These are phyloP conservation scores for Zingel zingel DNA, from an alignment of 2,113 vertebrate species.

Conservation along the genomic window DNA sequence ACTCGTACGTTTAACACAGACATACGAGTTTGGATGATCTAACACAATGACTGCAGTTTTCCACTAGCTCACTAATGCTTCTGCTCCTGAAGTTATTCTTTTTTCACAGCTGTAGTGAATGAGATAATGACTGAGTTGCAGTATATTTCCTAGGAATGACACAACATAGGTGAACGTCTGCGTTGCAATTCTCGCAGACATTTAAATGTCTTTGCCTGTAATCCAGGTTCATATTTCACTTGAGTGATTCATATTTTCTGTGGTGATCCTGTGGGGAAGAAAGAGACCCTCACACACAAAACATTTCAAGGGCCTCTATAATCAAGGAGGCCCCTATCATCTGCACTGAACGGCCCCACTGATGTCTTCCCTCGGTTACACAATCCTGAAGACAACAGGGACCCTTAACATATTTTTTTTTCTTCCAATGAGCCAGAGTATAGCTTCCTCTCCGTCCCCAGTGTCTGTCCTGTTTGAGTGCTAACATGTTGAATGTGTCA, in stretches of 20 bases:
- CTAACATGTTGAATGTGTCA: neutral
- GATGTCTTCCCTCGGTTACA: slow-evolving; percentile 48
- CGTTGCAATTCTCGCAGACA: slow-evolving; percentile 21
- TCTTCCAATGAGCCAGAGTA: slow-evolving; percentile 23
- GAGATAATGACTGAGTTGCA: slow-evolving; percentile 27
- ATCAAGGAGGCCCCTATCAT: slow-evolving; percentile 49
- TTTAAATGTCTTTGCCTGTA: slow-evolving; percentile 32
- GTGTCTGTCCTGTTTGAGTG: neutral
- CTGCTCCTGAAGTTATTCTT: slow-evolving; percentile 23
- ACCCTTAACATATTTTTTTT: slow-evolving; percentile 26
- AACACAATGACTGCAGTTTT: slow-evolving; percentile 59
- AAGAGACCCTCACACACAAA: slow-evolving; percentile 34
- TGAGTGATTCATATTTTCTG: slow-evolving; percentile 53
- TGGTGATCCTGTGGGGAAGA: slow-evolving; percentile 20
- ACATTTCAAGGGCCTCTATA: slow-evolving; percentile 41
- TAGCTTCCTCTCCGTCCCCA: slow-evolving; percentile 1
- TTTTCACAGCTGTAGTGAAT: slow-evolving; percentile 34
- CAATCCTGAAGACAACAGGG: slow-evolving; percentile 30
- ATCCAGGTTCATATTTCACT: slow-evolving; percentile 36
- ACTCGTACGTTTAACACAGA: slow-evolving; percentile 16
- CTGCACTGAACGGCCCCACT: slow-evolving; percentile 44
- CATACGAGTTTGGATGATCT: slow-evolving; percentile 43
- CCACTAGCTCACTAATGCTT: slow-evolving; percentile 60
- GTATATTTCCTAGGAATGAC: slow-evolving; percentile 12
- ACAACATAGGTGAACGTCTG: neutral